Base-by-base conservation (phyloP, 2,113 vertebrate species). In the Dolichallabes microphthalmus region DNA sequence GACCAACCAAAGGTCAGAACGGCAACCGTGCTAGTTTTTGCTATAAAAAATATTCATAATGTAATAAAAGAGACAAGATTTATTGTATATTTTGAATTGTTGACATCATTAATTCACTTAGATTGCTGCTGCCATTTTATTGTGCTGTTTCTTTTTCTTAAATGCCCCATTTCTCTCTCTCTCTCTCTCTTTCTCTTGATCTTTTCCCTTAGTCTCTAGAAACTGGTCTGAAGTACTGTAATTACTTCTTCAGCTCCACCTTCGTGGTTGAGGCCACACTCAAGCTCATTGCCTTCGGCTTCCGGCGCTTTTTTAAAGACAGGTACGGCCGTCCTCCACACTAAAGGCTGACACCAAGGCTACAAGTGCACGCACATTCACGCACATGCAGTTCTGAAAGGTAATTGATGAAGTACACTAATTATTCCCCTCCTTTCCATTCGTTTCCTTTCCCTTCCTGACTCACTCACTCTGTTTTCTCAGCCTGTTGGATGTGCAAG, bases 291-390 rank as follows among this genome's bases (percentile, higher is more conserved):
- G 97, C 97, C 0, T 99, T 99, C 45, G 98, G 98, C 53, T 94
- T 99, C 86, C 93, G 97, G 0, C 95, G 98, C 27, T 99, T 99
- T 94, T 99, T 99, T 94, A 99, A 99, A 91, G 98, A 99, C 93
- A 96, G 98, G 98, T 98, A 92, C 58, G 22, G 53, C 45, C 22
- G 2, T 39, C 27, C 35, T 53, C 27, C 3, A 2, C 12, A 20
- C 79, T 55, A 50, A 75, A 55, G 2, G 4, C n/a, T 82, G 45
- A 52, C 80, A 27, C 66, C 25, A 8, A 76, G 73, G 73, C 50
- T 53, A 69, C 30, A 20, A 50, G 61, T 45, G 63, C 61, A 60
- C 60, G 78, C 30, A 35, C 35, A 57, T 11, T 20, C 64, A 25
- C 27, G 55, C 45, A 55, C 55, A 80, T 0, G 25, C 22, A 22